Evolutionary conservation across 2,797 vertebrate species (phyloP).

Genomic region (Hippocampus kuda): DNA sequence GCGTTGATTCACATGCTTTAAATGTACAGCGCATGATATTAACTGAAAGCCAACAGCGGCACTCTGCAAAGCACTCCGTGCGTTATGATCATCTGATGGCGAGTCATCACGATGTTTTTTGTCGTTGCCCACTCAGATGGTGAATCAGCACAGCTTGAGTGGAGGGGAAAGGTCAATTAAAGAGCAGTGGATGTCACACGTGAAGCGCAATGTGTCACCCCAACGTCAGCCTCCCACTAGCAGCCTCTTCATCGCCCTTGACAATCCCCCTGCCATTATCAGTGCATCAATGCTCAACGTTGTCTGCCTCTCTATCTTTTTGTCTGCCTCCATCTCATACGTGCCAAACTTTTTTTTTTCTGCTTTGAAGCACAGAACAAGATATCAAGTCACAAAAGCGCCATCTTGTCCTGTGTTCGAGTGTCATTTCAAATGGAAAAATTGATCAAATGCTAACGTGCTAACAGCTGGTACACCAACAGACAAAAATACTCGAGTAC

Average conservation of each 20-base stretch:
- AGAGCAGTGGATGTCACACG: background rate
- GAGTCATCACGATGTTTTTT: background rate
- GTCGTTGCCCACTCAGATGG: constrained; percentile 1
- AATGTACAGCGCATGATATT: too few relatives aligned
- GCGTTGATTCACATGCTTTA: background rate
- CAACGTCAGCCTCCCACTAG: background rate
- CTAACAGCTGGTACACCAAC: background rate
- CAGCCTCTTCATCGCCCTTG: constrained; percentile 23
- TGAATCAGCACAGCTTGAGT: background rate
- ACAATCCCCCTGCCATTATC: constrained; percentile 35
- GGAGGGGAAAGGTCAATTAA: background rate
- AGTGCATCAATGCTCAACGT: constrained; percentile 41
- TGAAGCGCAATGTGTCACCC: background rate
- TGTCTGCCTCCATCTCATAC: background rate
- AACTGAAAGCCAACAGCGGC: background rate
- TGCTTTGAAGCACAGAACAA: background rate
- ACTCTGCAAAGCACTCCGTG: background rate
- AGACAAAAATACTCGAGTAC: too few relatives aligned
- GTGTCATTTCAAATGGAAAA: background rate
- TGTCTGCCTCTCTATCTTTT: constrained; percentile 16
- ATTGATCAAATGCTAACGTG: background rate
- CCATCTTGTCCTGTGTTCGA: too few relatives aligned
- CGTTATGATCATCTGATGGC: background rate
- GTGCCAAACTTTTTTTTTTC: background rate
- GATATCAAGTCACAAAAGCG: background rate